Evolutionary conservation across 2,797 vertebrate genomes (phyloP).

Genomic region (Crenuchus spilurus): DNA sequence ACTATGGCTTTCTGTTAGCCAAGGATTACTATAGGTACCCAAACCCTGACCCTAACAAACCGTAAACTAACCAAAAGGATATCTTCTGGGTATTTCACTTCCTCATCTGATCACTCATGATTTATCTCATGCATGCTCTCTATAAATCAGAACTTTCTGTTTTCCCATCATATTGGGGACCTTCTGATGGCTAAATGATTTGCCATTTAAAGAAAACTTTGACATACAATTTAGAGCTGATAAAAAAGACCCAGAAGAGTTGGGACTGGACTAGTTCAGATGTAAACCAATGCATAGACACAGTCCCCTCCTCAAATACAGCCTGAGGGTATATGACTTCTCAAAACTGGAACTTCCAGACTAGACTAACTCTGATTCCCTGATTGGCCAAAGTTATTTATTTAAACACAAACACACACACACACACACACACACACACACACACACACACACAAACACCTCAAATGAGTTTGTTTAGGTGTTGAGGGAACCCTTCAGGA

Average conservation of each 20-base stretch:
- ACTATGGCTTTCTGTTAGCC: conserved; percentile 11
- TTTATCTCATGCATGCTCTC: no score
- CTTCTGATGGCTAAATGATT: no score
- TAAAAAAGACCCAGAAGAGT: conserved; percentile 67
- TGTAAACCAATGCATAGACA: conserved; percentile 73
- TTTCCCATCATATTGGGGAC: no score
- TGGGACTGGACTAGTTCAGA: conserved; percentile 76
- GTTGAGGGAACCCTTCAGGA: no score
- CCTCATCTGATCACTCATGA: not conserved
- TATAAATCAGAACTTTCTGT: no score
- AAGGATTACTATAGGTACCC: not conserved
- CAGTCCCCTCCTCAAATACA: conserved; percentile 65
- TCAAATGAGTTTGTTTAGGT: not conserved
- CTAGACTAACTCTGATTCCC: conserved; percentile 69
- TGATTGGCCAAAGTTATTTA: conserved; percentile 63
- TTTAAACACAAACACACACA: conserved; percentile 1
- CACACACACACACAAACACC: not conserved
- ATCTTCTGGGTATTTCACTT: not conserved
- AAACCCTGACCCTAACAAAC: not conserved
- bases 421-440: not conserved
- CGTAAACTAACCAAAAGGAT: not conserved
- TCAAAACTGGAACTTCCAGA: conserved; percentile 73
- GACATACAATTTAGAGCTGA: no score
- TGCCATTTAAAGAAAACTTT: no score
- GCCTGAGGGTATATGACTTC: conserved; percentile 79